Conservation (phyloP, 1,140 invertebrate species). For the Berghia stephanieae region DNA sequence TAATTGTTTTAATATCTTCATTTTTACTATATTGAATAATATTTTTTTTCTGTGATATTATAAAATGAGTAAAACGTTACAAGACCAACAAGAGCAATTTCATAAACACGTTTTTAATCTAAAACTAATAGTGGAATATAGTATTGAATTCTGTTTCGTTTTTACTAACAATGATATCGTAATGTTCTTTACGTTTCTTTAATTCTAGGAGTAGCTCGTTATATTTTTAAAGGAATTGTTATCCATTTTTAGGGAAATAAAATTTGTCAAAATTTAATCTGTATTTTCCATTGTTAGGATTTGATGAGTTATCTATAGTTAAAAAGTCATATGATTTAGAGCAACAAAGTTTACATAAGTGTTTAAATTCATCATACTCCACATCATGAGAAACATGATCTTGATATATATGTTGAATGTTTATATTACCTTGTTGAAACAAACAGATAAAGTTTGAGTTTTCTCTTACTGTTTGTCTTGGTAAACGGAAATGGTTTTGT, state of each 20-base stretch:
- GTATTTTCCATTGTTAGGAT: background rate
- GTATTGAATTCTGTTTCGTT: too few relatives aligned
- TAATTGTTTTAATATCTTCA: too few relatives aligned
- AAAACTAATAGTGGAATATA: too few relatives aligned
- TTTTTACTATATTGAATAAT: too few relatives aligned
- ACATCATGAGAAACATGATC: constrained; percentile 4
- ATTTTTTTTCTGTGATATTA: too few relatives aligned
- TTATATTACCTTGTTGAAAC: constrained; percentile 9
- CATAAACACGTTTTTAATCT: too few relatives aligned
- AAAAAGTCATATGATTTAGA: background rate
- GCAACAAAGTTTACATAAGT: too few relatives aligned
- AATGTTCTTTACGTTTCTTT: too few relatives aligned
- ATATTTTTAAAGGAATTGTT: background rate
- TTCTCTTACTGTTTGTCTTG: constrained; percentile 8
- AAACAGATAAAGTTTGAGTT: constrained; percentile 15
- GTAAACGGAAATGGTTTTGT: constrained; percentile 8
- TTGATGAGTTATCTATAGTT: constrained; percentile 5
- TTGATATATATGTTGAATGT: constrained; percentile 5
- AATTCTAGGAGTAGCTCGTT: too few relatives aligned
- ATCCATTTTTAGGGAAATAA: background rate
- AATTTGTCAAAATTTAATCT: constrained; percentile 11
- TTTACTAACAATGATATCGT: too few relatives aligned
- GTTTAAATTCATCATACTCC: background rate
- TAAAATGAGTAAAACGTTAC: too few relatives aligned
- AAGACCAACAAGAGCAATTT: too few relatives aligned